A percentile compares a stretch with the other conserved stretches of the same genome.
Evolutionary conservation across 2,888 invertebrate genomes (phyloP).

Genomic region (Epirrhoe alternata): DNA sequence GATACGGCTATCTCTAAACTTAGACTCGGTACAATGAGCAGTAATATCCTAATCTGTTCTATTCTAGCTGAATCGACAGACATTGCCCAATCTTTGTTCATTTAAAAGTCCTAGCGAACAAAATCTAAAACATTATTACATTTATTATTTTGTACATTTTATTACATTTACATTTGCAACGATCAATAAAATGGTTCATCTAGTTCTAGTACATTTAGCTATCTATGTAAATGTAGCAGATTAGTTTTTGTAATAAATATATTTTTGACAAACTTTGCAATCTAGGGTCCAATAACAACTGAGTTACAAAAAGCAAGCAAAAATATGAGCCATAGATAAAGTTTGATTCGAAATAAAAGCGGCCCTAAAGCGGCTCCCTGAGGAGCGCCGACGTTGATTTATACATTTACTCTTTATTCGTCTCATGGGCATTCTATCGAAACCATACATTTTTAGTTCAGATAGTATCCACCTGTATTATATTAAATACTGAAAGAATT

Average conservation of each 20-base stretch:
- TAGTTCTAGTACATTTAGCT: no score
- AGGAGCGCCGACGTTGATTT: constrained; percentile 36
- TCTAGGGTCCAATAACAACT: constrained; percentile 13
- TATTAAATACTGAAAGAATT: not conserved
- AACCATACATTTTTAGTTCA: constrained; percentile 32
- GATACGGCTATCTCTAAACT: not conserved
- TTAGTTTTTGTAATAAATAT: no score
- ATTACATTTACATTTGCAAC: no score
- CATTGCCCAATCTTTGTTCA: no score
- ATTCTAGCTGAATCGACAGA: no score
- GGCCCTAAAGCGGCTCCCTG: constrained; percentile 26
- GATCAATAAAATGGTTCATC: no score
- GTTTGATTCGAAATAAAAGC: constrained; percentile 35
- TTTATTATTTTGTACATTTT: no score
- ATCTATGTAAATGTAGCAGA: no score
- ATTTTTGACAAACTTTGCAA: not conserved
- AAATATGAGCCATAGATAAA: constrained; percentile 26
- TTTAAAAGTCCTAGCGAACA: no score
- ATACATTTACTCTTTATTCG: constrained; percentile 33
- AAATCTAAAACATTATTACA: no score
- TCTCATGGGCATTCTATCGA: constrained; percentile 38
- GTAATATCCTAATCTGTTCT: not conserved
- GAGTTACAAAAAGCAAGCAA: constrained; percentile 10
- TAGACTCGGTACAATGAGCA: not conserved
- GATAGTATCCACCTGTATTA: not conserved